Percentiles rank a stretch among this genome's conserved stretches.
phyloP scores from a whole-genome alignment of 2,797 vertebrate species.

The Chrosomus eos region DNA sequence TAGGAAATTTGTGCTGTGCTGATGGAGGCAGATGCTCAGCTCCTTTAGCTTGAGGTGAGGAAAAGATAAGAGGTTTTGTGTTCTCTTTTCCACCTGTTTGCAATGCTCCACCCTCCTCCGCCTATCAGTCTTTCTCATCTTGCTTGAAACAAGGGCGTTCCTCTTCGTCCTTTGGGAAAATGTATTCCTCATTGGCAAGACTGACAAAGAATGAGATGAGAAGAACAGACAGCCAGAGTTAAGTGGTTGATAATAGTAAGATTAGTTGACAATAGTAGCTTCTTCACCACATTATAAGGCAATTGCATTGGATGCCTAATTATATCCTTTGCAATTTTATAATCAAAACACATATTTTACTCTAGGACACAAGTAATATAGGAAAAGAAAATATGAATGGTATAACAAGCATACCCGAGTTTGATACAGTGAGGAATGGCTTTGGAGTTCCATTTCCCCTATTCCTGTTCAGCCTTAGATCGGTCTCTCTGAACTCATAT shows the following conservation, averaged over 20 bases:
- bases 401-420: slow-evolving; percentile 67
- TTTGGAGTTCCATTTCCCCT: slow-evolving; percentile 69
- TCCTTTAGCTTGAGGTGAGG: slow-evolving; percentile 72
- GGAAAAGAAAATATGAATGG: neutral
- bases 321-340: neutral
- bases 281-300: neutral
- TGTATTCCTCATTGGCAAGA: slow-evolving; percentile 79
- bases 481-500: slow-evolving; percentile 88
- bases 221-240: slow-evolving; percentile 47
- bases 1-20: slow-evolving; percentile 77
- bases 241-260: neutral
- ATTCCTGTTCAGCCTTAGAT: slow-evolving; percentile 83
- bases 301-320: neutral
- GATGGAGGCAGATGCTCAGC: slow-evolving; percentile 72
- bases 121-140: slow-evolving; percentile 72
- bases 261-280: neutral
- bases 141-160: slow-evolving; percentile 75
- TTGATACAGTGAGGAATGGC: slow-evolving; percentile 66
- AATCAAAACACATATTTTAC: neutral
- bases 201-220: slow-evolving; percentile 65
- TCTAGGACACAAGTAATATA: neutral
- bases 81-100: slow-evolving; percentile 64
- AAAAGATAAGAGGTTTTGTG: slow-evolving; percentile 52
- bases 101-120: slow-evolving; percentile 73
- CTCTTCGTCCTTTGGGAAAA: slow-evolving; percentile 81